These are phyloP conservation scores for Dromius quadrimaculatus DNA, from an alignment of 2,888 invertebrate genomes.

Conservation along the genomic window DNA sequence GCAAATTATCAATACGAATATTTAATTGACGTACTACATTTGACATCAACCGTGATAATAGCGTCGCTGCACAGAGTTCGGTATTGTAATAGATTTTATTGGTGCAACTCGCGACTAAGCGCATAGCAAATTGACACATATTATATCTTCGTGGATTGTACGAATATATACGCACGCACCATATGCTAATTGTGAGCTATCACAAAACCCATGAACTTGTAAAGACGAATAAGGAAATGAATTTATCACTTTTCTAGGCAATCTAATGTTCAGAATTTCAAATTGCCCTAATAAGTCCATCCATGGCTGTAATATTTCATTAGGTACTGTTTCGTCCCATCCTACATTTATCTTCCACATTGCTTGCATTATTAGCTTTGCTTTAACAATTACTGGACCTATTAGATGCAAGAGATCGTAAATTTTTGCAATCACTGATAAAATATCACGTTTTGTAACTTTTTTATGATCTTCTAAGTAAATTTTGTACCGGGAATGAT, in stretches of 20 bases:
- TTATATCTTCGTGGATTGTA: neutral
- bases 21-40: neutral
- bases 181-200: constrained; percentile 52
- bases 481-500: constrained; percentile 51
- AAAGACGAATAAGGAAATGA: neutral
- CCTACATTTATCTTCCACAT: constrained; percentile 13
- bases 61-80: neutral
- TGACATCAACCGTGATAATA: neutral
- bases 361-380: constrained; percentile 21
- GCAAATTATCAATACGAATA: neutral
- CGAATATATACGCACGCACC: constrained; percentile 50
- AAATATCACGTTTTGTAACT: neutral
- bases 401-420: constrained; percentile 53
- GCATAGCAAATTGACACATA: constrained; percentile 19
- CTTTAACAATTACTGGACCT: neutral
- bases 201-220: constrained; percentile 51
- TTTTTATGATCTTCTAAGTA: neutral
- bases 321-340: constrained; percentile 25
- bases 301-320: constrained; percentile 22
- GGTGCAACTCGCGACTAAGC: neutral
- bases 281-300: neutral
- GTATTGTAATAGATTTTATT: neutral
- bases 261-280: neutral
- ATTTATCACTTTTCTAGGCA: neutral
- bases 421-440: constrained; percentile 14